A percentile compares a stretch with the other conserved stretches of the same genome.
Conservation (phyloP, 2,797 vertebrate genomes). For the Apogon hyalosoma region DNA sequence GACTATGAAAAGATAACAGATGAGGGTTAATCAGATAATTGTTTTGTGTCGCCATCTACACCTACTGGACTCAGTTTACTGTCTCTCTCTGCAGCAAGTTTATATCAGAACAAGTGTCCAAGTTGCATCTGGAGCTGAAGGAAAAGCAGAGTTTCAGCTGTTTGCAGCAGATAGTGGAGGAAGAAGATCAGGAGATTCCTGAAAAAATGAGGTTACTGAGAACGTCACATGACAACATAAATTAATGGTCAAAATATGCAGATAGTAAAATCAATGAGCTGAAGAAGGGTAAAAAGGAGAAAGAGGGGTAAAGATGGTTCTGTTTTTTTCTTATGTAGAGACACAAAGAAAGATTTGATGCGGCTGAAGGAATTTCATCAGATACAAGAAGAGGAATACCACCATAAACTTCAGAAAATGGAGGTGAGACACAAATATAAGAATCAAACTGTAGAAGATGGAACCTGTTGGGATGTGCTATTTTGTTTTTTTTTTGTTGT, state of each 20-base stretch:
- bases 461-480: no score
- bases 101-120: slow-evolving; percentile 78
- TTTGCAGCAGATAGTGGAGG: slow-evolving; percentile 77
- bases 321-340: slow-evolving; percentile 74
- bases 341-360: slow-evolving; percentile 71
- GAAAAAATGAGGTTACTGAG: slow-evolving; percentile 21
- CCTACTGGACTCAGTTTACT: not conserved
- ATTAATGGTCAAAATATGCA: not conserved
- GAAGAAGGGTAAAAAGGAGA: no score
- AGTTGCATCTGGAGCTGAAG: slow-evolving; percentile 79
- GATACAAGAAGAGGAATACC: slow-evolving; percentile 80
- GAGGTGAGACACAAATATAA: slow-evolving; percentile 35
- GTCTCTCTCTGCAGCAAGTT: slow-evolving; percentile 80
- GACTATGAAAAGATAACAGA: no score
- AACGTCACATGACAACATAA: not conserved
- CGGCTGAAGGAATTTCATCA: slow-evolving; percentile 76
- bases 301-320: slow-evolving; percentile 55
- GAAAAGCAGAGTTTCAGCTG: slow-evolving; percentile 80
- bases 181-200: slow-evolving; percentile 64
- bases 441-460: no score
- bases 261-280: not conserved
- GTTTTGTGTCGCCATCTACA: not conserved
- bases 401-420: slow-evolving; percentile 41
- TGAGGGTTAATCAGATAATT: no score
- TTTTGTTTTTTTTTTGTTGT: no score